Conservation (phyloP, 2,797 vertebrate species). For the Scarus forsteni region DNA sequence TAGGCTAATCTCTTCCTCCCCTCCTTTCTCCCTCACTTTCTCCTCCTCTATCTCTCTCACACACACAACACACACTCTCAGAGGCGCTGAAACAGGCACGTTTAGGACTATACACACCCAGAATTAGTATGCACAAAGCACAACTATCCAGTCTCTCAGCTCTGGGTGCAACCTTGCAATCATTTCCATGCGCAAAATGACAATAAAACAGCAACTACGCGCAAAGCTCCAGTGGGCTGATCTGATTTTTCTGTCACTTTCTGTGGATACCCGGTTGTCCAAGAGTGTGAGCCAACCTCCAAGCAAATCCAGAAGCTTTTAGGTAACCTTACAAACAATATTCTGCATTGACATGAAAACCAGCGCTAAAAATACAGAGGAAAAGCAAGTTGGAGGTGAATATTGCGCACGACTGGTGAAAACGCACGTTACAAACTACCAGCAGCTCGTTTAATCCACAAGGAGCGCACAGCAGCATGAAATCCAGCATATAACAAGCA, state of each 20-base stretch:
- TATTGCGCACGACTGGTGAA: background rate
- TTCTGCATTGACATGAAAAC: background rate
- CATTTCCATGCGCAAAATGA: background rate
- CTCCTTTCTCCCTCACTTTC: background rate
- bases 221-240: background rate
- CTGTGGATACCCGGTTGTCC: constrained; percentile 33
- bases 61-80: background rate
- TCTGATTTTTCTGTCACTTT: constrained; percentile 44
- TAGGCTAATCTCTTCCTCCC: constrained; percentile 4
- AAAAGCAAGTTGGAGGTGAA: background rate
- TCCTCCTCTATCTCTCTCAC: background rate
- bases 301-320: constrained; percentile 2
- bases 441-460: background rate
- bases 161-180: background rate
- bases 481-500: background rate
- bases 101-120: constrained; percentile 27
- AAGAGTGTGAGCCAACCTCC: constrained; percentile 20
- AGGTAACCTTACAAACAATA: background rate
- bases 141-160: constrained; percentile 35
- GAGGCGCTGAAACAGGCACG: constrained; percentile 27
- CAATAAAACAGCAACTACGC: background rate
- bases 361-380: background rate
- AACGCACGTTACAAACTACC: constrained; percentile 4
- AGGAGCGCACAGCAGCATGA: background rate
- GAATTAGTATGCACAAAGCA: constrained; percentile 57